Evolutionary conservation across 2,797 vertebrate genomes (phyloP).

Genomic region (Sphenodon punctatus): DNA sequence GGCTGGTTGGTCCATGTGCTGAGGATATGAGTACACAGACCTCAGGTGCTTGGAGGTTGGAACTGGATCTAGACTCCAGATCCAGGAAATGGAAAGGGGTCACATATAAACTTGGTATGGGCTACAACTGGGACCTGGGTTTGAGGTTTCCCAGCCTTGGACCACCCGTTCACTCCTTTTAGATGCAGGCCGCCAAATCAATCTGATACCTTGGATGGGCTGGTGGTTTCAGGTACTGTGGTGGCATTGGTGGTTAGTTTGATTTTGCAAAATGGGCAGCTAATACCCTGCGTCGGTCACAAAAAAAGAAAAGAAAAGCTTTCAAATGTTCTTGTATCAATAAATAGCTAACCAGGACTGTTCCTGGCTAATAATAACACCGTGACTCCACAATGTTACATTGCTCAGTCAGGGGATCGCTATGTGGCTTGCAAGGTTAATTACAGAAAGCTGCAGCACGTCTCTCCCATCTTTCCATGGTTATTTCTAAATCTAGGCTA

Average conservation of each 20-base stretch:
- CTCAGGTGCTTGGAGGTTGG: too few species aligned
- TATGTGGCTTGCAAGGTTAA: background rate
- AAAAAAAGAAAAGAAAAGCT: background rate
- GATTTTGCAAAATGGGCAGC: constrained; percentile 40
- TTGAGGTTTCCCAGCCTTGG: too few species aligned
- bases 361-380: background rate
- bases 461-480: background rate
- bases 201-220: background rate
- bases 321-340: constrained; percentile 38
- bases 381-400: background rate
- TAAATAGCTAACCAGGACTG: constrained; percentile 40
- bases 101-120: too few species aligned
- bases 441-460: background rate
- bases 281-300: background rate
- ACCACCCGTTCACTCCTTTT: background rate
- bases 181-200: constrained; percentile 14
- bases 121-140: too few species aligned
- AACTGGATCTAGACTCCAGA: too few species aligned
- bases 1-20: too few species aligned
- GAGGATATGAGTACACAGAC: too few species aligned
- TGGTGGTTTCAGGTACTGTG: constrained; percentile 7
- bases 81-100: too few species aligned
- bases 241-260: background rate
- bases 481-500: background rate
- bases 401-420: constrained; percentile 33